Evolutionary conservation across 2,797 vertebrate species (phyloP).

Genomic region (Glyptemys insculpta): DNA sequence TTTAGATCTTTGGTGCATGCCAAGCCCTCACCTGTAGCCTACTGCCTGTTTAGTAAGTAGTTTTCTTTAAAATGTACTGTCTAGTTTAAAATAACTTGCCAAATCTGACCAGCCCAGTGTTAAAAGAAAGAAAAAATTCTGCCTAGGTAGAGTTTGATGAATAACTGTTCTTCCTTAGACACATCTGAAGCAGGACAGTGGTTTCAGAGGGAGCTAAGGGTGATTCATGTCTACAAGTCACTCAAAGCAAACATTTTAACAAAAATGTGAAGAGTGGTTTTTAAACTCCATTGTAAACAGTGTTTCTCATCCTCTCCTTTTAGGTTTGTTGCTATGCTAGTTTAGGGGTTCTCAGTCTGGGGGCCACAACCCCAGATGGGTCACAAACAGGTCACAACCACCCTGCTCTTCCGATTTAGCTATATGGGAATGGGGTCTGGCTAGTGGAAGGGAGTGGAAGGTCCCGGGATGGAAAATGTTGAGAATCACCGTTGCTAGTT

Average conservation of each 20-base stretch:
- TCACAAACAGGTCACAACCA: not conserved
- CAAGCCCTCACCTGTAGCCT: slow-evolving; percentile 30
- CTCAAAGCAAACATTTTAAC: slow-evolving; percentile 76
- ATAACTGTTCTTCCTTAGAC: slow-evolving; percentile 42
- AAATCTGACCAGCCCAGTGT: slow-evolving; percentile 35
- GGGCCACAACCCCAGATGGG: not conserved
- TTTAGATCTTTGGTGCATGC: slow-evolving; percentile 54
- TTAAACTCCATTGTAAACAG: slow-evolving; percentile 31
- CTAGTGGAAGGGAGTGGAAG: not conserved
- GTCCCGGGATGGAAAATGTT: not conserved
- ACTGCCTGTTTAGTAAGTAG: slow-evolving; percentile 16
- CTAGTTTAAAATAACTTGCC: slow-evolving; percentile 43
- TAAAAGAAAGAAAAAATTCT: slow-evolving; percentile 42
- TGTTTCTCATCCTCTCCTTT: not conserved
- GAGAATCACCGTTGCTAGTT: not conserved
- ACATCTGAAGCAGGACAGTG: slow-evolving; percentile 44
- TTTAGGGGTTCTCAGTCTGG: not conserved
- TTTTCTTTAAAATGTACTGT: slow-evolving; percentile 49
- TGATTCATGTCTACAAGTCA: slow-evolving; percentile 67
- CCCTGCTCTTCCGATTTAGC: not conserved
- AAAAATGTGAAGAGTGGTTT: slow-evolving; percentile 63
- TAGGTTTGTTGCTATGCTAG: not conserved
- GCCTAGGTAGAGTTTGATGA: slow-evolving; percentile 36
- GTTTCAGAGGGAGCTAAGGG: slow-evolving; percentile 38
- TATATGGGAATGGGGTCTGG: not conserved